A percentile compares a stretch with the other conserved stretches of the same genome.
These are phyloP conservation scores for Serranus cabrilla DNA, from an alignment of 2,797 vertebrate genomes.

Conservation along the genomic window DNA sequence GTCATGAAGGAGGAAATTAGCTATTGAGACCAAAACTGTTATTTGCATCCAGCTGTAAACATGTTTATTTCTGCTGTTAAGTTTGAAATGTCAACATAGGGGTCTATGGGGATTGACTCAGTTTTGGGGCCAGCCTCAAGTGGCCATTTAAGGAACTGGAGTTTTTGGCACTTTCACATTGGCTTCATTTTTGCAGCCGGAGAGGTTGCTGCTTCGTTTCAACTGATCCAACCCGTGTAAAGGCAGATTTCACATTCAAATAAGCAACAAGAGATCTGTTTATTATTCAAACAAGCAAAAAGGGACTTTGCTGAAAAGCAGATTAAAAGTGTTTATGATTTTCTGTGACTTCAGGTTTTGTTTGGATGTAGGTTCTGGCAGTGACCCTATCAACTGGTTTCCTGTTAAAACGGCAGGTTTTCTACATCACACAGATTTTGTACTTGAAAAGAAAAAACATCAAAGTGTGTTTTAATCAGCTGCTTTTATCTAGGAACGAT, in stretches of 20 bases:
- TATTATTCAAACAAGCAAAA: neutral
- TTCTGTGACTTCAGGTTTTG: neutral
- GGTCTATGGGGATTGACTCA: no score
- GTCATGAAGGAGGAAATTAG: no score
- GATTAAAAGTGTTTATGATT: constrained; percentile 24
- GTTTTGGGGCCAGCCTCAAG: no score
- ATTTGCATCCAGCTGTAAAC: no score
- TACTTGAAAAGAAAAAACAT: constrained; percentile 11
- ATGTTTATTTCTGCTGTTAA: no score
- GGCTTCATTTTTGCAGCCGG: no score
- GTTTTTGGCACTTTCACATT: no score
- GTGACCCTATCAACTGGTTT: neutral
- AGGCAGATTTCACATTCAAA: constrained; percentile 3
- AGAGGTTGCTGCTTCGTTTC: no score
- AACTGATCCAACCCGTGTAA: neutral
- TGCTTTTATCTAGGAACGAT: constrained; percentile 14
- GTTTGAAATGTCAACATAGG: no score
- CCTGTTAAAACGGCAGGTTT: constrained; percentile 2
- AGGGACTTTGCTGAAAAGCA: constrained; percentile 10
- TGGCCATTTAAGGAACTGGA: no score
- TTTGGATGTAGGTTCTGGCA: neutral
- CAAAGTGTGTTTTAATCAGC: constrained; percentile 18
- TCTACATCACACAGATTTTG: constrained; percentile 6
- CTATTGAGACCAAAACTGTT: no score
- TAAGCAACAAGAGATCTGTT: neutral